Evolutionary conservation across 2,888 invertebrate species (phyloP), one percentile per base, ranked within the genome.

Genomic region (Brachycybe producta): DNA sequence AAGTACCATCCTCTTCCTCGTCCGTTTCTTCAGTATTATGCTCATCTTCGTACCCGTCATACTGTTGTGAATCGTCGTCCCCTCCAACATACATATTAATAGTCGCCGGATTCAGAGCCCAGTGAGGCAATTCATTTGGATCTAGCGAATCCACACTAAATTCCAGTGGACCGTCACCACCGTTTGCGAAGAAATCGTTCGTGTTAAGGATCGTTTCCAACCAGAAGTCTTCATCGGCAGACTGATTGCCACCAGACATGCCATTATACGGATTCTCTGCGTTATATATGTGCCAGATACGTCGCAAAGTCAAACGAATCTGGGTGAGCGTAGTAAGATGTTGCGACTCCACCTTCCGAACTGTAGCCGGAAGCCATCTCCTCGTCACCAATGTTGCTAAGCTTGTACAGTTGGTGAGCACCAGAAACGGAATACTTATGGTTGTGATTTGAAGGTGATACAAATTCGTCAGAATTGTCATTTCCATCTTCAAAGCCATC

Each of bases 401-500:
- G 17, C 17, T 15, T 40, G 21, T 40, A 40, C 17, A 40, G 4
- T 3, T 19, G 21, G 3, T 19, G 19, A 15, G 21, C 13, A n/a
- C 21, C 5, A 19, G 15, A 21, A 4, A 21, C 40, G 3, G 40
- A 24, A 8, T 30, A n/a, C n/a, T n/a, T 30, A 8, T 11, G 8
- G n/a, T 30, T n/a, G n/a, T n/a, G n/a, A n/a, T n/a, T n/a, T n/a
- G n/a, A n/a, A n/a, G n/a, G n/a, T n/a, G n/a, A n/a, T n/a, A n/a
- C 32, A 30, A 30, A 30, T n/a, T 8, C 8, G n/a, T n/a, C 32
- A 30, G 32, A 30, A 5, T 5, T 21, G 40, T 26, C 27, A 17
- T 43, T 28, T 21, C 19, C 27, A 8, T 43, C 43, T 26, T 43
- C 61, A 32, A 57, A 56, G 44, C 60, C 59, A 52, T 61, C 51